Evolutionary conservation across 2,797 vertebrate genomes (phyloP), one percentile per base, ranked within the genome.

Genomic region (Channallabes apus): DNA sequence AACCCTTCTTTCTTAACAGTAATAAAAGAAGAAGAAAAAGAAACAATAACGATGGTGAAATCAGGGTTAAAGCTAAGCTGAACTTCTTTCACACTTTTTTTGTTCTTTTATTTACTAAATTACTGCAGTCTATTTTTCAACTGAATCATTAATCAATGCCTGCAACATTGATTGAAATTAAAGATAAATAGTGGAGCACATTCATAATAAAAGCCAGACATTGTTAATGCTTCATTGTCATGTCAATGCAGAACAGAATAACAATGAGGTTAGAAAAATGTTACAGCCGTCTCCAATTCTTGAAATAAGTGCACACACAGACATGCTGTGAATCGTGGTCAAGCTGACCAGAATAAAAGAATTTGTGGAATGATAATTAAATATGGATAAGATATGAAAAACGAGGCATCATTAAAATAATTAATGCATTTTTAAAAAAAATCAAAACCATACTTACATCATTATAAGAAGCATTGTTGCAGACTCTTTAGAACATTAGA

Each of bases 261-360:
- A 29, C 27, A 3, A 24, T 78, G 20, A 56, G 3, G 20, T 15
- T 15, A 24, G 58, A 78, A 7, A 62, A 38, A 79, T 4, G 12
- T n/a, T 6, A 6, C 17, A 3, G 22, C 3, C 1, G 58, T 79
- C 76, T 38, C 76, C 76, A 41, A 58, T 62, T 62, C 56, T n/a
- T 78, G 58, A 7, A 59, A 22, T 59, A 77, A 77, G 24, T 77
- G 75, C 46, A 29, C 72, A 18, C n/a, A 41, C 41, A 54, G n/a
- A 29, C 73, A n/a, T 54, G 67, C 41, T 15, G 20, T 77, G 84
- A 61, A 59, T 80, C 84, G 68, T 24, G 9, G 12, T 35, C 29
- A 75, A 75, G 51, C 64, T 84, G 58, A 80, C 5, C 51, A 46
- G 72, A 15, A 82, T n/a, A 58, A 76, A 85, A 22, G 11, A 61